phyloP scores from a whole-genome alignment of 2,888 invertebrate species.

The Abrostola triplasia region DNA sequence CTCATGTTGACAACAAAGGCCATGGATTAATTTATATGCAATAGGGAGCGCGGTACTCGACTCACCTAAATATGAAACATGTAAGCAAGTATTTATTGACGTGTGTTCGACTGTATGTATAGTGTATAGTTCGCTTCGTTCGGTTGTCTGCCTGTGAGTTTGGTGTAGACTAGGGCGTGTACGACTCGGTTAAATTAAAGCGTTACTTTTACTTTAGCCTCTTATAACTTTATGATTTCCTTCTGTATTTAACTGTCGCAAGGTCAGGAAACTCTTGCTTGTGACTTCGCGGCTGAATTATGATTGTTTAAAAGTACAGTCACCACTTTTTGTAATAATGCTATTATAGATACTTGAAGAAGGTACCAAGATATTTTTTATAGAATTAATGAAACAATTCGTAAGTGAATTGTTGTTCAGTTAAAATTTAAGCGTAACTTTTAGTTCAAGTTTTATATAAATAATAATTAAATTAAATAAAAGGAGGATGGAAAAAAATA shows the following conservation, averaged over 20 bases:
- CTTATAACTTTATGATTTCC: conserved; percentile 46
- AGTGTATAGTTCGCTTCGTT: not conserved
- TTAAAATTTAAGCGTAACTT: no score
- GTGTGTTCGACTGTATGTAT: not conserved
- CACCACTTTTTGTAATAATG: conserved; percentile 3
- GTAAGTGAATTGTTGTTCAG: no score
- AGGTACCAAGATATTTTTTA: no score
- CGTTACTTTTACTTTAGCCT: conserved; percentile 40
- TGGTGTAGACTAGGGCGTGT: conserved; percentile 5
- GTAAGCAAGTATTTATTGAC: conserved; percentile 22
- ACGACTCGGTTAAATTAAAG: conserved; percentile 34
- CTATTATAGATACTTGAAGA: no score
- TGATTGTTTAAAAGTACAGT: conserved; percentile 20
- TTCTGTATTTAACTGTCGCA: conserved; percentile 36
- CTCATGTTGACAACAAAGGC: conserved; percentile 61
- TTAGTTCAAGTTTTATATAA: no score
- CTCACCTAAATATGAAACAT: conserved; percentile 46
- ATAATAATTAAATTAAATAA: no score
- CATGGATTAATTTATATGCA: conserved; percentile 68
- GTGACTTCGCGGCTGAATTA: conserved; percentile 36
- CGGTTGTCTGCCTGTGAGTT: conserved; percentile 1
- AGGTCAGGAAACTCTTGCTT: conserved; percentile 42
- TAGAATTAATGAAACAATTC: no score
- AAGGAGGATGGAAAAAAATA: no score
- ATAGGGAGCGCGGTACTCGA: conserved; percentile 53